A percentile compares a stretch with the other conserved stretches of the same genome.
These are phyloP conservation scores for Dasysyrphus albostriatus DNA, from an alignment of 2,888 invertebrate genomes.

Conservation along the genomic window DNA sequence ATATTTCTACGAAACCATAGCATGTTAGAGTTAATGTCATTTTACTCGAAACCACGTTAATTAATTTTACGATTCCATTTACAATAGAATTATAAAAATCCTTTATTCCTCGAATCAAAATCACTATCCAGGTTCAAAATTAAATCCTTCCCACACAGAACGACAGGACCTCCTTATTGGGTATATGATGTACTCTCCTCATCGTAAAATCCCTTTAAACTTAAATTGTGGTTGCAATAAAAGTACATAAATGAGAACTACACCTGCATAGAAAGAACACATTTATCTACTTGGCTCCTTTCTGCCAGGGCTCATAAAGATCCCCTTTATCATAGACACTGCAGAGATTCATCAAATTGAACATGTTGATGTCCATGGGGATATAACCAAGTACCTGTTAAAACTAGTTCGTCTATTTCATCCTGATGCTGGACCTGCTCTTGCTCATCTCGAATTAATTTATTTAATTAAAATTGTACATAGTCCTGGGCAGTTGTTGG, in stretches of 20 bases:
- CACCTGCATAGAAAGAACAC: conserved; percentile 24
- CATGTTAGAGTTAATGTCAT: neutral
- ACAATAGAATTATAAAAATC: conserved; percentile 4
- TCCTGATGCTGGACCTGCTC: conserved; percentile 31
- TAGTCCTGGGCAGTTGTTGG: conserved; percentile 28
- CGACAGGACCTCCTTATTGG: no score
- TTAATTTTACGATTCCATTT: conserved; percentile 4
- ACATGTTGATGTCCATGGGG: conserved; percentile 62
- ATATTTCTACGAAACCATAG: neutral
- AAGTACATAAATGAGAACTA: conserved; percentile 29
- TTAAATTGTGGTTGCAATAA: conserved; percentile 56
- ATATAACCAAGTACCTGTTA: conserved; percentile 50
- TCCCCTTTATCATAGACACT: conserved; percentile 48
- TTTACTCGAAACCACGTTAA: neutral
- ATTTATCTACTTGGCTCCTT: neutral
- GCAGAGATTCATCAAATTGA: conserved; percentile 69
- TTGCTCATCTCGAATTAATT: conserved; percentile 68
- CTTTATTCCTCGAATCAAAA: neutral
- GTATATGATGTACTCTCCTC: conserved; percentile 1
- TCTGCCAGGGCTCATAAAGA: conserved; percentile 15
- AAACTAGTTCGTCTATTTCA: conserved; percentile 33
- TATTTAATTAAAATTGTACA: conserved; percentile 73
- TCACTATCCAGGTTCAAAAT: neutral
- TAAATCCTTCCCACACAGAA: conserved; percentile 22
- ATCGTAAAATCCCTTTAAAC: conserved; percentile 50